phyloP scores from a whole-genome alignment of 2,797 vertebrate species.

The Thripadectes ignobilis region DNA sequence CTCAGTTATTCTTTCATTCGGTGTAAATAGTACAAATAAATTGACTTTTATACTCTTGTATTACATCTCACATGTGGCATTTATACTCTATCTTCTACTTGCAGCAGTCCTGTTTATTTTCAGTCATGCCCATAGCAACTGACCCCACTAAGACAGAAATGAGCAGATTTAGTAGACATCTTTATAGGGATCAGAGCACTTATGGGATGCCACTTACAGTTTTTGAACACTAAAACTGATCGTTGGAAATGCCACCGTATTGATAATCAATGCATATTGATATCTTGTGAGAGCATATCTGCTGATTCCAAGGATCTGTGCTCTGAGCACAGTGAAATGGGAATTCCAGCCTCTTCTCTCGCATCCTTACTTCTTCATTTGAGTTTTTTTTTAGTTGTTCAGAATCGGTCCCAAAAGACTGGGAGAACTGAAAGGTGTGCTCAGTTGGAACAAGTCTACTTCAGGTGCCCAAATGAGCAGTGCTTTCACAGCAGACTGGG shows the following conservation, averaged over 20 bases:
- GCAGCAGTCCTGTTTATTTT: neutral
- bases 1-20: neutral
- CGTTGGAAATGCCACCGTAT: neutral
- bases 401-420: fast-evolving
- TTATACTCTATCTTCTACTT: neutral
- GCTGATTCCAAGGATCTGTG: neutral
- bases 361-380: neutral
- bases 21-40: neutral
- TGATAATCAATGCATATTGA: neutral
- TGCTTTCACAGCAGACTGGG: neutral
- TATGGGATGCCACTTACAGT: neutral
- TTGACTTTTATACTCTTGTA: neutral
- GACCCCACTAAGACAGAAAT: neutral
- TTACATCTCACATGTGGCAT: neutral
- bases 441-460: neutral
- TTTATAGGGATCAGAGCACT: neutral
- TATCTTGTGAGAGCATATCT: neutral
- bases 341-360: neutral
- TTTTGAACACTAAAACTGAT: neutral
- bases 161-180: neutral
- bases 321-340: neutral
- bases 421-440: neutral
- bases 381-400: neutral
- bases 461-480: neutral
- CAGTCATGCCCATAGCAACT: neutral